These are phyloP conservation scores for Hirudinaria manillensis DNA, from an alignment of 2,888 invertebrate genomes.

Conservation along the genomic window DNA sequence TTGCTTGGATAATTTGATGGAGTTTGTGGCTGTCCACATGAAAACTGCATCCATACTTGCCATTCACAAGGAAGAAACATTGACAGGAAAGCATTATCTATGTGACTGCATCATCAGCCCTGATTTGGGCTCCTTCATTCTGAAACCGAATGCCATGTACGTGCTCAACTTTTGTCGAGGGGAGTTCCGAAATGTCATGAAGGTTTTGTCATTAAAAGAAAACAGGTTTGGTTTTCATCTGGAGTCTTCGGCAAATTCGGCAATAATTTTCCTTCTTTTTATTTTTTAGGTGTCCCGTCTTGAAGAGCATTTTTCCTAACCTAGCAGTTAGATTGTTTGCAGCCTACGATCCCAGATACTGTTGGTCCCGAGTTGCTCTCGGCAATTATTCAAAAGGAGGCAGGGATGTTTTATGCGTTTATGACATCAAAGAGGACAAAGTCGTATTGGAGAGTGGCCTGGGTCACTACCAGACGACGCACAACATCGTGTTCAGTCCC, in stretches of 20 bases:
- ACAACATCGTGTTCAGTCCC: conserved; percentile 41
- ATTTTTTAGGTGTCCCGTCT: conserved; percentile 36
- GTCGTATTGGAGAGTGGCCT: conserved; percentile 38
- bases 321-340: conserved; percentile 40
- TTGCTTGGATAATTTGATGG: conserved; percentile 37
- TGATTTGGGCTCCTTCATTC: conserved; percentile 40
- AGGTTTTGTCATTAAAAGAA: conserved; percentile 40
- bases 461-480: conserved; percentile 40
- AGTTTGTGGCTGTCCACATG: conserved; percentile 42
- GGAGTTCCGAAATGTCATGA: conserved; percentile 40
- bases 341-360: conserved; percentile 41
- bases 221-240: conserved; percentile 28
- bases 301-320: conserved; percentile 38
- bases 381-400: conserved; percentile 40
- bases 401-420: conserved; percentile 39
- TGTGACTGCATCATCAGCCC: conserved; percentile 43
- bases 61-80: conserved; percentile 38
- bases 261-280: neutral
- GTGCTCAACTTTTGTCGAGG: conserved; percentile 42
- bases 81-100: conserved; percentile 39
- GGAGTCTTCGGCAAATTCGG: neutral
- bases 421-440: conserved; percentile 39
- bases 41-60: conserved; percentile 40
- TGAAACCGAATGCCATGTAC: conserved; percentile 43
- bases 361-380: conserved; percentile 39